Percentiles rank a stretch among this genome's conserved stretches.
Conservation (phyloP, 2,113 vertebrate genomes). For the Coracopsis vasa region DNA sequence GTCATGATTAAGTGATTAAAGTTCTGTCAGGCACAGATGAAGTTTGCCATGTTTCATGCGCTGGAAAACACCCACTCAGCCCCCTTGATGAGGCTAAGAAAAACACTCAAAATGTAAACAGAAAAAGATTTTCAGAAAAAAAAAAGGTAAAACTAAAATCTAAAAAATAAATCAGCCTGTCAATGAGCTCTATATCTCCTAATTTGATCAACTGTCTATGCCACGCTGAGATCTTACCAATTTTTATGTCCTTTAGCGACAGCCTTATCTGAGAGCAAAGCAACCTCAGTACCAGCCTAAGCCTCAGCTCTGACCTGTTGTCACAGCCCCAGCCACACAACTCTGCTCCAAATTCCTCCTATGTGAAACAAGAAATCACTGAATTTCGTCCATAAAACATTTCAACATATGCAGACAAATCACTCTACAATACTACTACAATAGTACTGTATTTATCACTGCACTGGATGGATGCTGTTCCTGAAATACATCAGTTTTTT, state of each 20-base stretch:
- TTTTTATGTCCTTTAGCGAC: not conserved
- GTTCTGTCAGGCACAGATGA: not conserved
- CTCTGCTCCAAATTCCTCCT: not conserved
- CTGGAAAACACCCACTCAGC: not conserved
- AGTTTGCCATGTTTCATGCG: not conserved
- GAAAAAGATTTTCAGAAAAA: not conserved
- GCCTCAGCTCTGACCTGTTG: not conserved
- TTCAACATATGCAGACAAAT: rapidly evolving
- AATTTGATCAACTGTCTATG: not conserved
- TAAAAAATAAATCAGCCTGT: not conserved
- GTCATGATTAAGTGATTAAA: not conserved
- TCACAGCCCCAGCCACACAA: not conserved
- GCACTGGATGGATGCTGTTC: not conserved
- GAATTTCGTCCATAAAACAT: not conserved
- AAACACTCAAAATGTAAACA: not conserved
- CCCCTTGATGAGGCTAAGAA: not conserved
- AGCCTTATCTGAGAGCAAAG: not conserved
- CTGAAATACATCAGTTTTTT: not conserved
- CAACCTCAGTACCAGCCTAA: too few species aligned
- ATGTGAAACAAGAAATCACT: rapidly evolving
- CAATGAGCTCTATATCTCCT: not conserved
- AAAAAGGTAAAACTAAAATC: not conserved
- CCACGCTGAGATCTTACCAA: not conserved
- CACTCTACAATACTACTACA: not conserved
- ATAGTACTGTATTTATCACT: rapidly evolving